Percentiles rank a stretch among this genome's conserved stretches.
phyloP scores from a whole-genome alignment of 2,888 invertebrate species.

The Oegoconia quadripuncta region DNA sequence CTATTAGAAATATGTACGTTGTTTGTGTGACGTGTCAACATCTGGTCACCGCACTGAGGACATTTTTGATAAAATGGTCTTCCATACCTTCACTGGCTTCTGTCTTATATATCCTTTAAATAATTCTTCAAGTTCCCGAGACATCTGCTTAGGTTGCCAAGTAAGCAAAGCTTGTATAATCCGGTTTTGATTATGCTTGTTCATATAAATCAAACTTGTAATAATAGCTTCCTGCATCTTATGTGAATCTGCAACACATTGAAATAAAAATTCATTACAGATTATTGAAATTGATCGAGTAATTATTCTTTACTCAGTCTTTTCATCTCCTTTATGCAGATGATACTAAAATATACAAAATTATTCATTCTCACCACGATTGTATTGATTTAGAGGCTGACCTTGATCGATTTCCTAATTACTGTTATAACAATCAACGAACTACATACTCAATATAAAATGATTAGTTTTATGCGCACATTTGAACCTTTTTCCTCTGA shows the following conservation, averaged over 20 bases:
- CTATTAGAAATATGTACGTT: no score
- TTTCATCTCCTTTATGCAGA: no score
- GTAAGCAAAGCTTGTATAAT: slow-evolving; percentile 43
- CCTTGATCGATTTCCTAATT: no score
- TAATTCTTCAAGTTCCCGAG: slow-evolving; percentile 41
- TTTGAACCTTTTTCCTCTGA: no score
- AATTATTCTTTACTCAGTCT: no score
- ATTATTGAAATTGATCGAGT: no score
- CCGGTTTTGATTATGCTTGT: slow-evolving; percentile 42
- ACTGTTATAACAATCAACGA: no score
- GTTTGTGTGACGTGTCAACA: neutral
- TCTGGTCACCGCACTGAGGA: neutral
- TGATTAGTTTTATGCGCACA: no score
- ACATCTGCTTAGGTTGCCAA: slow-evolving; percentile 47
- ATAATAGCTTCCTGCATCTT: slow-evolving; percentile 56
- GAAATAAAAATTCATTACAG: slow-evolving; percentile 1
- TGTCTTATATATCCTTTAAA: slow-evolving; percentile 47
- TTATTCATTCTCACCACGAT: no score
- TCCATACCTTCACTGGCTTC: slow-evolving; percentile 51
- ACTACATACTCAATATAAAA: no score
- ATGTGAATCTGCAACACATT: slow-evolving; percentile 45
- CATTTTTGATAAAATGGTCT: slow-evolving; percentile 31
- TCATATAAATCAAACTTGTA: slow-evolving; percentile 53
- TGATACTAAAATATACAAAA: no score
- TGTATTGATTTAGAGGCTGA: no score